Evolutionary conservation across 2,113 vertebrate species (phyloP).

Genomic region (Oceanites oceanicus): DNA sequence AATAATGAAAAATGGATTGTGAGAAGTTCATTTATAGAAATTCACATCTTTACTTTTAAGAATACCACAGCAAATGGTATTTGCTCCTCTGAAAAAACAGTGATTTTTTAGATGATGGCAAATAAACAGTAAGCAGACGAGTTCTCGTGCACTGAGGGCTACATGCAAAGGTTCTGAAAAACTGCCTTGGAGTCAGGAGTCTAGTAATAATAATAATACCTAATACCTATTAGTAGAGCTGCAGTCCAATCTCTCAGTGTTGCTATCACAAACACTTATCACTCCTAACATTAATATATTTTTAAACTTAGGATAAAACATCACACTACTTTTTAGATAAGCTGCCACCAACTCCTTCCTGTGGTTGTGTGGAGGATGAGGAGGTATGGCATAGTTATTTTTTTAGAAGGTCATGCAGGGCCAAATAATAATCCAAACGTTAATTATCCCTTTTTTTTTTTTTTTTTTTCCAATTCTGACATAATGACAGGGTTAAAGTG

Average conservation of each 20-base stretch:
- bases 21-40: neutral
- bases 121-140: neutral
- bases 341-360: neutral
- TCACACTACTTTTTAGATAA: neutral
- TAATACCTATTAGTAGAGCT: neutral
- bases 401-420: neutral
- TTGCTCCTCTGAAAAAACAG: neutral
- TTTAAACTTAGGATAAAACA: neutral
- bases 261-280: neutral
- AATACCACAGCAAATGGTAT: neutral
- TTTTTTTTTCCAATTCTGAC: neutral
- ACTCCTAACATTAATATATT: neutral
- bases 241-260: neutral
- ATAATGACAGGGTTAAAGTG: neutral
- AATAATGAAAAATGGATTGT: neutral
- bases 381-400: neutral
- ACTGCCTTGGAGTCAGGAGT: neutral
- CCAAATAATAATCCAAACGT: neutral
- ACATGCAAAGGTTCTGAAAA: neutral
- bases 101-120: neutral
- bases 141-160: neutral
- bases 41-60: neutral
- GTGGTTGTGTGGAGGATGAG: neutral
- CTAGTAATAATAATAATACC: neutral
- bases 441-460: neutral